A percentile compares a stretch with the other conserved stretches of the same genome.
phyloP scores from a whole-genome alignment of 2,113 vertebrate species.

The Hirundichthys speculiger region DNA sequence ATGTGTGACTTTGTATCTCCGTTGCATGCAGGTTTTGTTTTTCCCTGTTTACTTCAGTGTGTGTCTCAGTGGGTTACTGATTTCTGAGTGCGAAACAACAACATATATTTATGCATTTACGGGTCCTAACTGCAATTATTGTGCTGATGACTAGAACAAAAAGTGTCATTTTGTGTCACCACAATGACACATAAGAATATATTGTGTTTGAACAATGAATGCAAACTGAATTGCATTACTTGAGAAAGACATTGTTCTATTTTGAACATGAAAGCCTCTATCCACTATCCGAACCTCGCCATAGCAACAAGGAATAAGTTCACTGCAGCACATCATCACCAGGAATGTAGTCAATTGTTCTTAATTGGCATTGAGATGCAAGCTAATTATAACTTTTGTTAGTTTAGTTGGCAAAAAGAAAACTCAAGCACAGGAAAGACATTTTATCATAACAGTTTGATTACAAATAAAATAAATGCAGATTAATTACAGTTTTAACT shows the following conservation, averaged over 20 bases:
- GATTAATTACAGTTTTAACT: slow-evolving; percentile 35
- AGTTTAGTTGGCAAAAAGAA: slow-evolving; percentile 25
- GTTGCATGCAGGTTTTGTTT: neutral
- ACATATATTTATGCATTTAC: neutral
- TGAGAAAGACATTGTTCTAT: slow-evolving; percentile 32
- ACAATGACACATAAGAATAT: slow-evolving; percentile 9
- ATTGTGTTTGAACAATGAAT: neutral
- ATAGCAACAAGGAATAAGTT: slow-evolving; percentile 74
- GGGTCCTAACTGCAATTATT: neutral
- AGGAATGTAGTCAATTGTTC: slow-evolving; percentile 59
- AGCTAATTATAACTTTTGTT: slow-evolving; percentile 67
- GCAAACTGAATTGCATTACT: slow-evolving; percentile 3
- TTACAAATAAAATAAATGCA: slow-evolving; percentile 34
- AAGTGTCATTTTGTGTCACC: neutral
- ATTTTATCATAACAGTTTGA: slow-evolving; percentile 34
- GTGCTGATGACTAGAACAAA: neutral
- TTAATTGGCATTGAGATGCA: slow-evolving; percentile 63
- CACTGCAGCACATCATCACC: slow-evolving; percentile 60
- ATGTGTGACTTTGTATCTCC: neutral
- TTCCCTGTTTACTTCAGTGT: slow-evolving; percentile 2
- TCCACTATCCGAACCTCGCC: slow-evolving; percentile 61
- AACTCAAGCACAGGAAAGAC: slow-evolving; percentile 33
- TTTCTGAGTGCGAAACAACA: neutral
- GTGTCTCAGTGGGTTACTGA: slow-evolving; percentile 17
- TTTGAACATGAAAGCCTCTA: slow-evolving; percentile 34